phyloP scores from a whole-genome alignment of 1,140 invertebrate genomes.

The Drosophila kohkoa region DNA sequence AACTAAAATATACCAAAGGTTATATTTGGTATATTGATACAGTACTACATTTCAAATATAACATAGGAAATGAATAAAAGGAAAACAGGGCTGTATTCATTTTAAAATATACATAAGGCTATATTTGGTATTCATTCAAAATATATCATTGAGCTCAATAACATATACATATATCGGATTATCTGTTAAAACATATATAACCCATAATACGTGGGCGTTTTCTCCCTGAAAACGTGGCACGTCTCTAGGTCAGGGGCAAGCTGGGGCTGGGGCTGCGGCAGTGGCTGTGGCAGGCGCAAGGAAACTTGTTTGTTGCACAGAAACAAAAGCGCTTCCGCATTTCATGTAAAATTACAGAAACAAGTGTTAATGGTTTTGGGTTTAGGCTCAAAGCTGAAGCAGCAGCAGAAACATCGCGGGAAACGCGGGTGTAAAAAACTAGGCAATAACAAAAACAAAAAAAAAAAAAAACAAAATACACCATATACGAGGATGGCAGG shows the following conservation, averaged over 20 bases:
- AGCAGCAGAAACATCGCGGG: constrained; percentile 19
- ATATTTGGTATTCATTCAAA: too few species aligned
- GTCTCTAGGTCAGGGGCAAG: constrained; percentile 50
- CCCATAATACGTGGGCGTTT: too few species aligned
- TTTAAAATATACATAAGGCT: too few species aligned
- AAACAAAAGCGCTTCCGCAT: constrained; percentile 81
- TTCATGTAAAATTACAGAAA: constrained; percentile 82
- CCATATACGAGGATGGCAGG: not conserved
- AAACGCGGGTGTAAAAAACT: not conserved
- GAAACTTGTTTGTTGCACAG: constrained; percentile 81
- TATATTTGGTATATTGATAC: too few species aligned
- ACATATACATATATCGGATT: too few species aligned
- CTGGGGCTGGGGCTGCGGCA: constrained; percentile 37
- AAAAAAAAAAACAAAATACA: too few species aligned
- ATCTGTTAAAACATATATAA: too few species aligned
- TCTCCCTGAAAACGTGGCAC: not conserved
- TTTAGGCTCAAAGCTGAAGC: constrained; percentile 53
- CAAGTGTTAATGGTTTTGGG: constrained; percentile 80
- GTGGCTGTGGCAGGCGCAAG: constrained; percentile 51
- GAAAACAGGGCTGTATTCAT: too few species aligned
- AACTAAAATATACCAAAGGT: too few species aligned
- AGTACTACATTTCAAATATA: too few species aligned
- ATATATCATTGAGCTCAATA: too few species aligned
- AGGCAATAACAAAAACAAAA: not conserved
- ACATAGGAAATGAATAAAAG: too few species aligned